These are phyloP conservation scores for Caenorhabditis panamensis DNA, from an alignment of 2,888 invertebrate genomes.

Conservation along the genomic window DNA sequence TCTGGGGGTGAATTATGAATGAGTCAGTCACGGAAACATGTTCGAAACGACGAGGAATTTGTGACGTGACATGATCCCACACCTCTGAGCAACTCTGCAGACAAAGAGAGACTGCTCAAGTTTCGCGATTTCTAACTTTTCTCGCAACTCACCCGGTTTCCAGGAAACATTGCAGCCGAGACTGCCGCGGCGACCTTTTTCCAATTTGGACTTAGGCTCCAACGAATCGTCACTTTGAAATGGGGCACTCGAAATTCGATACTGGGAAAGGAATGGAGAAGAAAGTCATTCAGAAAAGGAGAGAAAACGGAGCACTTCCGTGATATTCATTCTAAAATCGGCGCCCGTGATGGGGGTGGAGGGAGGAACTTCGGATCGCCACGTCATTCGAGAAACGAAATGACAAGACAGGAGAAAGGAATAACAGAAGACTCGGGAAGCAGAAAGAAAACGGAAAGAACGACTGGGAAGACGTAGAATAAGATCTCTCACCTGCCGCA, in stretches of 20 bases:
- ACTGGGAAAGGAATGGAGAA: constrained; percentile 19
- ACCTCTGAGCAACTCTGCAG: neutral
- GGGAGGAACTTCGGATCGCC: constrained; percentile 2
- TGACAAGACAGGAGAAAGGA: neutral
- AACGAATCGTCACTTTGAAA: constrained; percentile 12
- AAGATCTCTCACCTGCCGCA: constrained; percentile 28
- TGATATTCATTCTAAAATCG: constrained; percentile 38
- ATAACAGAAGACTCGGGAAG: constrained; percentile 10
- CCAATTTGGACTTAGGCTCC: constrained; percentile 1
- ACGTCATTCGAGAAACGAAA: constrained; percentile 30
- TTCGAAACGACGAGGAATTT: neutral
- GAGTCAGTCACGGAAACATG: neutral
- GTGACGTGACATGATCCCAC: constrained; percentile 16
- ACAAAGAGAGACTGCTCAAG: neutral
- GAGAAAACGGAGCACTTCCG: constrained; percentile 22
- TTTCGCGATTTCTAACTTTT: neutral
- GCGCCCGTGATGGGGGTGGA: neutral
- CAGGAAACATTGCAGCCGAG: neutral
- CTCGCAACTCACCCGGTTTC: neutral
- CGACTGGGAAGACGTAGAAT: constrained; percentile 11
- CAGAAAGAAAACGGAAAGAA: too few relatives aligned
- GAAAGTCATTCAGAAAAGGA: constrained; percentile 15
- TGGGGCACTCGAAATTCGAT: too few relatives aligned
- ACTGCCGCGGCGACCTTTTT: neutral
- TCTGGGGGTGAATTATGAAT: constrained; percentile 2